Evolutionary conservation across 2,888 invertebrate genomes (phyloP).

Genomic region (Xanthia icteritia): DNA sequence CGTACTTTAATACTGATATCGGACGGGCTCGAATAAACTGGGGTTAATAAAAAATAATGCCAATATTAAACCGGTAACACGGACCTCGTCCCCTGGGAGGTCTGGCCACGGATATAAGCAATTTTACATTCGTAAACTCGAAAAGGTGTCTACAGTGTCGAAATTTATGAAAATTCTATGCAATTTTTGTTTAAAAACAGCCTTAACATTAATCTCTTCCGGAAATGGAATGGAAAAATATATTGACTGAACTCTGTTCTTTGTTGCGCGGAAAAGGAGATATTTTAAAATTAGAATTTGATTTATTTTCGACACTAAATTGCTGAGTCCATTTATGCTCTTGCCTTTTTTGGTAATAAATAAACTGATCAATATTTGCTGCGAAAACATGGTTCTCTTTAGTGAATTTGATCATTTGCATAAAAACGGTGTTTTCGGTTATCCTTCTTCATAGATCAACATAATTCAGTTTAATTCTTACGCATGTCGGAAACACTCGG

Average conservation of each 20-base stretch:
- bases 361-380: constrained; percentile 3
- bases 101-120: constrained; percentile 69
- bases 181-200: constrained; percentile 58
- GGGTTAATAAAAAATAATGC: constrained; percentile 81
- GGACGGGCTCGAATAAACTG: constrained; percentile 72
- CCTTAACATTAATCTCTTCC: constrained; percentile 53
- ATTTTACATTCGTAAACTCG: constrained; percentile 69
- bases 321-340: constrained; percentile 3
- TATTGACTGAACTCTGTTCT: constrained; percentile 50
- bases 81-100: constrained; percentile 72
- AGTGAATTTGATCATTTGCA: constrained; percentile 31
- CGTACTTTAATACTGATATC: constrained; percentile 68
- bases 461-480: constrained; percentile 71
- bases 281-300: constrained; percentile 54
- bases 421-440: constrained; percentile 43
- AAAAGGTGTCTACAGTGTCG: constrained; percentile 49
- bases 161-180: constrained; percentile 65
- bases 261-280: constrained; percentile 45
- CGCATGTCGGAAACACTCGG: constrained; percentile 70
- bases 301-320: constrained; percentile 38
- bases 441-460: constrained; percentile 59
- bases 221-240: constrained; percentile 59
- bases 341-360: not conserved
- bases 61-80: constrained; percentile 78
- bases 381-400: not conserved